phyloP scores from a whole-genome alignment of 2,888 invertebrate genomes.

The Sepiola atlantica region DNA sequence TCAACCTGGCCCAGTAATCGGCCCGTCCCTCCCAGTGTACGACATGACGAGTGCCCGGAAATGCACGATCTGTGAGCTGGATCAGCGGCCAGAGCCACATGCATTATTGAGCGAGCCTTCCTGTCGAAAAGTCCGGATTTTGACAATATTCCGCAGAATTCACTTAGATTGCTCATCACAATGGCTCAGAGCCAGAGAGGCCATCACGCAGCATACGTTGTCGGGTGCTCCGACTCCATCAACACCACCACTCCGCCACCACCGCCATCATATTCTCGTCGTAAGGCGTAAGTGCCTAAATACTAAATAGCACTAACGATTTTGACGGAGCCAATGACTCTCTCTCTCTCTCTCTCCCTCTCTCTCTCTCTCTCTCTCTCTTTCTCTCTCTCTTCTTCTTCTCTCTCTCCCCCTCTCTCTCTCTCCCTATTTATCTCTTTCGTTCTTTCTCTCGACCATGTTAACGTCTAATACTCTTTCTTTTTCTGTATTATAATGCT shows the following conservation, averaged over 20 bases:
- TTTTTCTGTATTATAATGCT: too few relatives aligned
- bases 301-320: not conserved
- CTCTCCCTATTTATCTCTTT: not conserved
- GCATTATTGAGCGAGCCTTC: slow-evolving; percentile 32
- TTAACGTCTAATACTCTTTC: too few relatives aligned
- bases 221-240: not conserved
- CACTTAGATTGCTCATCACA: slow-evolving; percentile 32
- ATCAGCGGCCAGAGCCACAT: slow-evolving; percentile 6
- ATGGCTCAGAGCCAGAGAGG: slow-evolving; percentile 4
- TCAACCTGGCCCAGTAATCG: not conserved
- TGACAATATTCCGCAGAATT: slow-evolving; percentile 21
- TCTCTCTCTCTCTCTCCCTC: not conserved
- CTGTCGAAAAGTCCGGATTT: slow-evolving; percentile 5
- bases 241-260: too few relatives aligned
- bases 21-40: not conserved
- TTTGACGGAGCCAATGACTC: not conserved
- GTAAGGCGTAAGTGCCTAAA: not conserved
- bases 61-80: slow-evolving; percentile 21
- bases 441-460: not conserved
- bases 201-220: slow-evolving; percentile 7
- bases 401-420: not conserved
- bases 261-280: not conserved
- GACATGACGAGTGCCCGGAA: not conserved
- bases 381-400: too few relatives aligned
- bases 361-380: not conserved